Base-by-base conservation (phyloP, 2,888 invertebrate genomes). In the Drepanosiphum platanoidis region DNA sequence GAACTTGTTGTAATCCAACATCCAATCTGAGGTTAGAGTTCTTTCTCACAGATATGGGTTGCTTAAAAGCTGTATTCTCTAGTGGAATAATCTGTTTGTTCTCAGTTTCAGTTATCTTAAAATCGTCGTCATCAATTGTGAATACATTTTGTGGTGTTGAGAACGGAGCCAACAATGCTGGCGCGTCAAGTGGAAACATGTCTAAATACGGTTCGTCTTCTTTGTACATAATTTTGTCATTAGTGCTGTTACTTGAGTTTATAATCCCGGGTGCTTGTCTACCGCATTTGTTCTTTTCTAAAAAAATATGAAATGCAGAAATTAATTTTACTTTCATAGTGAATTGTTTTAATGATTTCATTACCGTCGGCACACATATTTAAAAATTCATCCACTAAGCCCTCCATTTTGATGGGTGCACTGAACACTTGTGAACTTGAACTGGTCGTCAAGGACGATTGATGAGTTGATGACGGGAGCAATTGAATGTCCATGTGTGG, bases 341-440 rank as follows among this genome's bases (percentile, higher is more conserved):
- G 1, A 66, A 64, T 42, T 8, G 15, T 27, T 15, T 30, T 15
- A 32, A 34, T 27, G 22, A 36, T 42, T 64, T 27, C 61, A 34
- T 32, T 84, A 84, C 77, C 84, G 5, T 84, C 77, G 66, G 77
- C 84, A 58, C 84, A 84, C 84, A 84, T 84, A 32, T 84, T 84
- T 30, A 84, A 72, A 70, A 86, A 84, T 87, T 86, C 87, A 87
- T 86, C 87, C 86, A 84, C 86, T 86, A 86, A 87, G 87, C 84
- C 91, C 90, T 90, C 91, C 91, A 90, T 91, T 89, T 90, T 90
- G 90, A 90, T 91, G 89, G 89, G 90, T 89, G 90, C 91, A 84
- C 68, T 77, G 84, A 9, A 68, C 84, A 32, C 58, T 68, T 2
- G 75, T 84, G 58, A 84, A 77, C 52, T 75, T 75, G 68, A 84